phyloP scores from a whole-genome alignment of 2,113 vertebrate species.

The Paracanthobrama guichenoti region DNA sequence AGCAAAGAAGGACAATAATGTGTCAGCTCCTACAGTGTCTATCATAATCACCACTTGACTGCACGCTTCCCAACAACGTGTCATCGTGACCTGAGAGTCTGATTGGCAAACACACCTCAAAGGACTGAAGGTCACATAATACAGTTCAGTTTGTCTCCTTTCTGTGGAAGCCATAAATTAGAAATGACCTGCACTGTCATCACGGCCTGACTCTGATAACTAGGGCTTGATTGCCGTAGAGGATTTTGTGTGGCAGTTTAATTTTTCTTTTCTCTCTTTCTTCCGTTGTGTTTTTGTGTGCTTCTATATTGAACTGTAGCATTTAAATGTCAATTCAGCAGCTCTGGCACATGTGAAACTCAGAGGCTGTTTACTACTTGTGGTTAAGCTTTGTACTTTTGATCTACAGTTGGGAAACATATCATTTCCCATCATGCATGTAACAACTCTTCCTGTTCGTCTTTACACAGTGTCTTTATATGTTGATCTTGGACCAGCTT shows the following conservation, averaged over 20 bases:
- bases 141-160: background rate
- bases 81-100: slow-evolving; percentile 36
- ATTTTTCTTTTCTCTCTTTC: slow-evolving; percentile 3
- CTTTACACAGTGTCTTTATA: slow-evolving; percentile 5
- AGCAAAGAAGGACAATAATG: slow-evolving; percentile 8
- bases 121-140: slow-evolving; percentile 53
- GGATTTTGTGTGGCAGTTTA: background rate
- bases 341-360: slow-evolving; percentile 40
- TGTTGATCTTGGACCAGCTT: slow-evolving; percentile 45
- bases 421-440: slow-evolving; percentile 74
- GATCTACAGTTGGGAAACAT: slow-evolving; percentile 74
- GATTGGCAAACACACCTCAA: slow-evolving; percentile 56
- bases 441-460: slow-evolving; percentile 57
- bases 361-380: slow-evolving; percentile 66
- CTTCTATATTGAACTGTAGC: slow-evolving; percentile 33
- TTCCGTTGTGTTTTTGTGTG: slow-evolving; percentile 16
- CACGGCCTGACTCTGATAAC: background rate
- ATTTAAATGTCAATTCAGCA: slow-evolving; percentile 50
- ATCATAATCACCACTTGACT: slow-evolving; percentile 27
- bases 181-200: slow-evolving; percentile 15
- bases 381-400: slow-evolving; percentile 71
- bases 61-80: slow-evolving; percentile 36
- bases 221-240: background rate
- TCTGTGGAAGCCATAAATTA: slow-evolving; percentile 22
- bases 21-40: slow-evolving; percentile 20